Conservation (phyloP, 2,797 vertebrate genomes). For the Anolis apletophallus region DNA sequence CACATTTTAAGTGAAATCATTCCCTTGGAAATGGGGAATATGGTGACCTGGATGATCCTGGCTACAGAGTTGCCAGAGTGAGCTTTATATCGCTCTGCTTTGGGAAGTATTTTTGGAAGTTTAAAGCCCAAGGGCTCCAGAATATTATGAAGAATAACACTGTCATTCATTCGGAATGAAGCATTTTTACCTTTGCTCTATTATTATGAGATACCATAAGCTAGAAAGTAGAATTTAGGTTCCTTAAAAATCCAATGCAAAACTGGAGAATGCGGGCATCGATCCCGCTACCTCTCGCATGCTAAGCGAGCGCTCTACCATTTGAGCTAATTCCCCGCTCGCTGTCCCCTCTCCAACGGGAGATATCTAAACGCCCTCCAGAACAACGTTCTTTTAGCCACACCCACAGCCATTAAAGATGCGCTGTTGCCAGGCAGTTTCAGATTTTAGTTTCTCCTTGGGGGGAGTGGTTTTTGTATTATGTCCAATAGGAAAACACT, state of each 20-base stretch:
- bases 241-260: rapidly evolving
- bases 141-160: too few species aligned
- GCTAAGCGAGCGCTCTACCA: constrained; percentile 78
- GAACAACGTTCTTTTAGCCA: rapidly evolving
- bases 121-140: too few species aligned
- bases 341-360: rapidly evolving
- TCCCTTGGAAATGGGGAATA: too few species aligned
- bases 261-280: constrained; percentile 73
- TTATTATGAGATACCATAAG: too few species aligned
- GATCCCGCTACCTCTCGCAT: constrained; percentile 77
- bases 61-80: too few species aligned
- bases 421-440: constrained; percentile 61
- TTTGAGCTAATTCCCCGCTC: constrained; percentile 79
- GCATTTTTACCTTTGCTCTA: too few species aligned
- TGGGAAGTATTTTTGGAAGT: too few species aligned
- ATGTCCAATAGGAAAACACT: background rate
- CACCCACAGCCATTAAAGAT: rapidly evolving
- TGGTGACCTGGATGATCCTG: too few species aligned
- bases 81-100: too few species aligned
- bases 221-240: too few species aligned
- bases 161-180: too few species aligned
- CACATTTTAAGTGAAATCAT: background rate
- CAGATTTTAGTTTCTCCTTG: background rate
- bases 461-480: rapidly evolving
- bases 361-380: rapidly evolving